Evolutionary conservation across 2,797 vertebrate genomes (phyloP).

Genomic region (Hydrophis major): DNA sequence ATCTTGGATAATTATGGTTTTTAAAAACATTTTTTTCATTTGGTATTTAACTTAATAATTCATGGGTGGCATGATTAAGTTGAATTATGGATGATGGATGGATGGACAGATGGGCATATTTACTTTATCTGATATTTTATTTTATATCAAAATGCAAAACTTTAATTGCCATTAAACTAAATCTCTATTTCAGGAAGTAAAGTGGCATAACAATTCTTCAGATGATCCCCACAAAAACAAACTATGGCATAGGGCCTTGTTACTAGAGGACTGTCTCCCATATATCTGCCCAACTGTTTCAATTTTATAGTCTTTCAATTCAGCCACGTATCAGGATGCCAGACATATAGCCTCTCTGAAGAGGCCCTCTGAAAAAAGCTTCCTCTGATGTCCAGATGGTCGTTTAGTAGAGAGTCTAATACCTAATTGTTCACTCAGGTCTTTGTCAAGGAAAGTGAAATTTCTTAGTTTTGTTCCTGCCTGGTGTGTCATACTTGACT

Average conservation of each 20-base stretch:
- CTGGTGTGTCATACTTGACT: not conserved
- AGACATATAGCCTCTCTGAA: not conserved
- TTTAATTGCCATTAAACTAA: not conserved
- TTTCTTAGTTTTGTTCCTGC: not conserved
- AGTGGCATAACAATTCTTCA: not conserved
- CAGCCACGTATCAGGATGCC: not conserved
- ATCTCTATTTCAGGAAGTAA: not conserved
- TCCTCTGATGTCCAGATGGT: not conserved
- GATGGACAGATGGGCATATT: not conserved
- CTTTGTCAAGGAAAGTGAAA: not conserved
- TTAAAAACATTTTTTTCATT: constrained; percentile 19
- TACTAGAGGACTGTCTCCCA: not conserved
- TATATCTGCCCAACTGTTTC: not conserved
- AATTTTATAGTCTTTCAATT: not conserved
- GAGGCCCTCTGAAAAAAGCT: not conserved
- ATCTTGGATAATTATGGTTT: not conserved
- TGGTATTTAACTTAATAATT: not conserved
- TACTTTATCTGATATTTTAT: not conserved
- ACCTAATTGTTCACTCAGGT: not conserved
- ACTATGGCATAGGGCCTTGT: not conserved
- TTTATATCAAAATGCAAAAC: not conserved
- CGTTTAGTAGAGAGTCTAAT: not conserved
- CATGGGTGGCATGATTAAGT: not conserved
- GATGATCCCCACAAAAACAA: not conserved
- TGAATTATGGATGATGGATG: not conserved